These are phyloP conservation scores for Colostygia pectinataria DNA, from an alignment of 2,888 invertebrate genomes.

Conservation along the genomic window DNA sequence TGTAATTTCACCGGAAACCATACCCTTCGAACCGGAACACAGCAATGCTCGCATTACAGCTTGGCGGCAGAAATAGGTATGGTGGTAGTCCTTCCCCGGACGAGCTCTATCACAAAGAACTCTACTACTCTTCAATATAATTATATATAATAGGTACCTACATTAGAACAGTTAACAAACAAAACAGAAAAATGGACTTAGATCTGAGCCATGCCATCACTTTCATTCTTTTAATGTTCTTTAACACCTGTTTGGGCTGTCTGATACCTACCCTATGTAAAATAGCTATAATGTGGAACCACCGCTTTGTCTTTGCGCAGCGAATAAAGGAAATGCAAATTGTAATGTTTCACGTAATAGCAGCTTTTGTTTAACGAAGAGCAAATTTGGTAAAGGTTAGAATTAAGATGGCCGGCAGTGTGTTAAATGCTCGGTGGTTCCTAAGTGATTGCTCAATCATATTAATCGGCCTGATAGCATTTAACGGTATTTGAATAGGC, in stretches of 20 bases:
- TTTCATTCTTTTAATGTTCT: conserved; percentile 31
- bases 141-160: no score
- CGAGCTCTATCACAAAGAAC: no score
- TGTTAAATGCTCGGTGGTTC: conserved; percentile 8
- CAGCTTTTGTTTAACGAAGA: conserved; percentile 24
- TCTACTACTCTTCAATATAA: no score
- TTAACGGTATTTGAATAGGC: conserved; percentile 25
- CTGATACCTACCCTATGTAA: conserved; percentile 26
- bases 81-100: no score
- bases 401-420: conserved; percentile 12
- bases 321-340: conserved; percentile 42
- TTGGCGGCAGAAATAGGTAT: no score
- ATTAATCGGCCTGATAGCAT: conserved; percentile 18
- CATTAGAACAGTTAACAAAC: no score
- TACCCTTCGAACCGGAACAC: no score
- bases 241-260: conserved; percentile 26
- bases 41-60: no score
- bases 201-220: no score
- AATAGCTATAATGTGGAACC: conserved; percentile 21
- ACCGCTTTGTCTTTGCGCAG: conserved; percentile 23
- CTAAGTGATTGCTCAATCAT: conserved; percentile 15
- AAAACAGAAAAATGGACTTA: no score
- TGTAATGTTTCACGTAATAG: conserved; percentile 28
- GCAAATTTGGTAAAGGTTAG: no score
- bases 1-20: no score